Percentiles rank a stretch among this genome's conserved stretches.
Evolutionary conservation across 92 coral and sea anemone genomes (phyloP).

Genomic region (Palythoa grandis): DNA sequence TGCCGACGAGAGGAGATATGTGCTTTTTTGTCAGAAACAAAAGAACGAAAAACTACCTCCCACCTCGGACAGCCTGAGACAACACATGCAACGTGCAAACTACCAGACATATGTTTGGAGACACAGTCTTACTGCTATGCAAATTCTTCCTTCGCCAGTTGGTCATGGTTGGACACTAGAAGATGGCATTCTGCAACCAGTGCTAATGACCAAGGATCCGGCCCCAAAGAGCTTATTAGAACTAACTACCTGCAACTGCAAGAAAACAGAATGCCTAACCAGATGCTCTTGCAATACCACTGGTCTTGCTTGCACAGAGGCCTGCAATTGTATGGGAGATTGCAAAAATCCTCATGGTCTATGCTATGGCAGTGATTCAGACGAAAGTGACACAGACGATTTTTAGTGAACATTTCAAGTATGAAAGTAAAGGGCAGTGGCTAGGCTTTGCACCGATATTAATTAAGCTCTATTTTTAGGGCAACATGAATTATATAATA

Average conservation of each 20-base stretch:
- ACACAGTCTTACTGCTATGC: constrained; percentile 6
- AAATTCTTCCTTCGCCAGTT: constrained; percentile 41
- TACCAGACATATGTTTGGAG: constrained; percentile 47
- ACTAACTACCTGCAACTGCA: neutral
- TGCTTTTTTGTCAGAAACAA: constrained; percentile 60
- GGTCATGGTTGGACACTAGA: constrained; percentile 39
- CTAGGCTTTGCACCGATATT: too few relatives aligned
- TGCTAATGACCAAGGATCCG: too few relatives aligned
- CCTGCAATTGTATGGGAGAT: constrained; percentile 57
- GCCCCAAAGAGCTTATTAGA: too few relatives aligned
- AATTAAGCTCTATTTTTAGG: too few relatives aligned
- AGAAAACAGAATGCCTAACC: constrained; percentile 36
- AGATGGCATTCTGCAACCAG: too few relatives aligned
- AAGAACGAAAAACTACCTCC: constrained; percentile 35
- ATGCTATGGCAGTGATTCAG: too few relatives aligned
- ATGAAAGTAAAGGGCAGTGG: too few relatives aligned
- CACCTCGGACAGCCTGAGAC: constrained; percentile 43
- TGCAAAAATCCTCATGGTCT: constrained; percentile 57
- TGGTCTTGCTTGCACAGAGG: constrained; percentile 52
- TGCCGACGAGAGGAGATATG: constrained; percentile 53
- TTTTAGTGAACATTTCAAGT: too few relatives aligned
- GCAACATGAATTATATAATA: too few relatives aligned
- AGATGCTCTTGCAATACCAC: constrained; percentile 54
- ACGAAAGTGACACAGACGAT: too few relatives aligned
- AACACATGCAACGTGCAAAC: constrained; percentile 40